phyloP scores from a whole-genome alignment of 2,888 invertebrate species.

The Acronicta leporina region DNA sequence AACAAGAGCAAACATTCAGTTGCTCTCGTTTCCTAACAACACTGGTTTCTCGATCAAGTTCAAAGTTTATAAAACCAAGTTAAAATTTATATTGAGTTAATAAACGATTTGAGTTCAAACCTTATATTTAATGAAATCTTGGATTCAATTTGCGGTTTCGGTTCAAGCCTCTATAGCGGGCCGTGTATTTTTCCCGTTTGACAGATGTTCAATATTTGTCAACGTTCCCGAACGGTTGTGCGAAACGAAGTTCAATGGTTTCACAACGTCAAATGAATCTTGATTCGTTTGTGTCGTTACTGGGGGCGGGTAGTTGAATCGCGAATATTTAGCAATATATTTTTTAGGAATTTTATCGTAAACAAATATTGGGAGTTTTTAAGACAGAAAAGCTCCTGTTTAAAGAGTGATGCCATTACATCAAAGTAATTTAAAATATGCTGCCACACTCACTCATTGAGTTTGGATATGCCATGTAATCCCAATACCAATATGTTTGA shows the following conservation, averaged over 20 bases:
- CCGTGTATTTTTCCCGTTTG: constrained; percentile 69
- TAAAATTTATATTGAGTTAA: constrained; percentile 36
- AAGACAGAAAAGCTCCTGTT: too few relatives aligned
- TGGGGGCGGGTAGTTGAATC: constrained; percentile 10
- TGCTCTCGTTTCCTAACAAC: constrained; percentile 9
- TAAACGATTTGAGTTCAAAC: constrained; percentile 40
- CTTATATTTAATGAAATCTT: constrained; percentile 48
- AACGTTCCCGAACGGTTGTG: constrained; percentile 70
- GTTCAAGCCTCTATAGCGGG: constrained; percentile 50
- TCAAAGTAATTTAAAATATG: not conserved
- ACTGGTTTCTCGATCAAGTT: constrained; percentile 24
- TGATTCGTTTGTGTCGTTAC: constrained; percentile 63
- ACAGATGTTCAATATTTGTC: constrained; percentile 81
- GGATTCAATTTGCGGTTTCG: constrained; percentile 30
- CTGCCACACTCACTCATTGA: not conserved
- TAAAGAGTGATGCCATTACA: not conserved
- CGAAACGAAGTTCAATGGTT: constrained; percentile 76
- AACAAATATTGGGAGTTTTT: too few relatives aligned
- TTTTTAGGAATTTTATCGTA: not conserved
- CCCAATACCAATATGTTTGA: constrained; percentile 36
- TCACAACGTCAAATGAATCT: constrained; percentile 72
- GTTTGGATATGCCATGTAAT: not conserved
- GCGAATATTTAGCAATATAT: constrained; percentile 5
- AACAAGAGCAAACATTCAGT: constrained; percentile 11
- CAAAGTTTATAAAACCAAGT: constrained; percentile 20